Evolutionary conservation across 1,140 invertebrate genomes (phyloP).

Genomic region (Ceratina japonica): DNA sequence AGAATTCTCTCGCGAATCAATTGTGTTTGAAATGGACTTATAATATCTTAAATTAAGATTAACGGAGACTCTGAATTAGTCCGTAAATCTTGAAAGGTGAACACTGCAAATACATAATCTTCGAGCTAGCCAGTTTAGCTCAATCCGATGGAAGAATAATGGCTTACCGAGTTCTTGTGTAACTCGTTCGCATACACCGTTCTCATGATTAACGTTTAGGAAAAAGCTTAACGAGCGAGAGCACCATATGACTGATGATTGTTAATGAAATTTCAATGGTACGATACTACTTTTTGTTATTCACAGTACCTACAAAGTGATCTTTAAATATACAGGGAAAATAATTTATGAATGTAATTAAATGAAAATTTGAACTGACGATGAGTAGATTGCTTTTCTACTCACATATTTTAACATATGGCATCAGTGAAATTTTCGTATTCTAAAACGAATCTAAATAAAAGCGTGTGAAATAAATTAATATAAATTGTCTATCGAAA

Average conservation of each 20-base stretch:
- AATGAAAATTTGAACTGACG: no score
- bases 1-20: slow-evolving; percentile 12
- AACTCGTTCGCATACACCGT: neutral
- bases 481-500: neutral
- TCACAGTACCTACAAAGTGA: no score
- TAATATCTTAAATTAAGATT: neutral
- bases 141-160: slow-evolving; percentile 18
- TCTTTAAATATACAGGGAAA: no score
- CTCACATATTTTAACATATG: no score
- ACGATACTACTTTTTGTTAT: no score
- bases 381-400: no score
- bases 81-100: slow-evolving; percentile 26
- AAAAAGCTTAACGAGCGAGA: slow-evolving; percentile 18
- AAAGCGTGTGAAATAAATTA: no score
- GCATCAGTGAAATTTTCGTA: no score
- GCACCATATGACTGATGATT: neutral
- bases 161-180: slow-evolving; percentile 14
- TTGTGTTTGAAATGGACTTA: neutral
- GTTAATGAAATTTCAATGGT: slow-evolving; percentile 17
- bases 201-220: slow-evolving; percentile 11
- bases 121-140: neutral
- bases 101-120: neutral
- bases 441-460: no score
- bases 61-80: neutral
- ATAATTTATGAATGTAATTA: no score